Evolutionary conservation across 2,113 vertebrate species (phyloP).

Genomic region (Oncorhynchus nerka): DNA sequence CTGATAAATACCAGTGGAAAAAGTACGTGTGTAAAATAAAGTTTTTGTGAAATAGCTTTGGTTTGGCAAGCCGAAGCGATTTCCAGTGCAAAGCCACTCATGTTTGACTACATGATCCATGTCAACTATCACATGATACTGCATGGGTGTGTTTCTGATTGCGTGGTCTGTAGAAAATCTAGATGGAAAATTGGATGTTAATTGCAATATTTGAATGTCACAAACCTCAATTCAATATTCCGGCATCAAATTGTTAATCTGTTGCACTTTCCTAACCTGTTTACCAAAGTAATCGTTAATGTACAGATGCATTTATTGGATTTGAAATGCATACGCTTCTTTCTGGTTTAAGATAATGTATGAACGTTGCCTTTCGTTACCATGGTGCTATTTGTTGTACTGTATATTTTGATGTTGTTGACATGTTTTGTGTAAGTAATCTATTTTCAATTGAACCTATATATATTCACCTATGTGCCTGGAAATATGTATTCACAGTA

Average conservation of each 20-base stretch:
- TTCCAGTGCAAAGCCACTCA: not conserved
- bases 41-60: no score
- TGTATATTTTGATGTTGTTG: not conserved
- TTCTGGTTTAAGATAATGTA: slow-evolving; percentile 24
- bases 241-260: slow-evolving; percentile 54
- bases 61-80: no score
- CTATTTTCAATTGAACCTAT: not conserved
- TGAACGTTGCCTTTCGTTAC: slow-evolving; percentile 6
- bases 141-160: not conserved
- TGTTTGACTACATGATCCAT: not conserved
- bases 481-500: slow-evolving; percentile 42
- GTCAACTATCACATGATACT: not conserved
- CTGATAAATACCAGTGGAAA: no score
- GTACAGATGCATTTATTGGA: slow-evolving; percentile 21
- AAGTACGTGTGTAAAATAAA: no score
- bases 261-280: slow-evolving; percentile 70
- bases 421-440: slow-evolving; percentile 23
- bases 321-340: slow-evolving; percentile 58
- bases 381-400: slow-evolving; percentile 60
- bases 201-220: slow-evolving; percentile 40
- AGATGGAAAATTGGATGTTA: slow-evolving; percentile 21
- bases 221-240: slow-evolving; percentile 23
- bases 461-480: slow-evolving; percentile 6
- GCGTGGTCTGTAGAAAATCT: not conserved
- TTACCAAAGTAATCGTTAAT: slow-evolving; percentile 34